Conservation (phyloP, 2,113 vertebrate genomes). For the Bambusicola thoracicus region DNA sequence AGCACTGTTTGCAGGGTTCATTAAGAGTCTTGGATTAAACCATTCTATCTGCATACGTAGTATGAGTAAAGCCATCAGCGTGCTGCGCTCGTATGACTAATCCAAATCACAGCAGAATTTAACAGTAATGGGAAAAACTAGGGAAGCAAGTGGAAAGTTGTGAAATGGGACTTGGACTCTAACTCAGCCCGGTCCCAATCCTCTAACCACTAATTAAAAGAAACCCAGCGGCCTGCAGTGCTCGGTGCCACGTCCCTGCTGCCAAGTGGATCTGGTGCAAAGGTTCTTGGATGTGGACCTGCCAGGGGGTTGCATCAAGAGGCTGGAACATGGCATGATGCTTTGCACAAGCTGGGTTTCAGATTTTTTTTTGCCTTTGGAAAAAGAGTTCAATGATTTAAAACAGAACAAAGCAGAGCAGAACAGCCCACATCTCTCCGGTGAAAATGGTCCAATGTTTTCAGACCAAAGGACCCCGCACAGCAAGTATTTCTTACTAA, state of each 20-base stretch:
- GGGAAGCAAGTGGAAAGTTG: constrained; percentile 68
- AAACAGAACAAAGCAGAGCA: constrained; percentile 32
- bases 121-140: constrained; percentile 69
- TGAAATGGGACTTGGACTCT: constrained; percentile 53
- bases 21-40: background rate
- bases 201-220: constrained; percentile 46
- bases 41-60: background rate
- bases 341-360: constrained; percentile 31
- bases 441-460: background rate
- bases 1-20: background rate
- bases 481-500: background rate
- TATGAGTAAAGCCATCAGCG: constrained; percentile 43
- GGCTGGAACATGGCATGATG: background rate
- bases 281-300: background rate
- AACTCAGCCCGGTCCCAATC: constrained; percentile 11
- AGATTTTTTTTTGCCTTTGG: constrained; percentile 5
- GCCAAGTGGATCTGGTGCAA: constrained; percentile 42
- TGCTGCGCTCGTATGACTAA: constrained; percentile 30
- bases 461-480: background rate
- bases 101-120: constrained; percentile 48
- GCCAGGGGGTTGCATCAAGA: constrained; percentile 33
- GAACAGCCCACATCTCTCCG: background rate
- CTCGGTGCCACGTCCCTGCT: background rate
- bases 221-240: background rate
- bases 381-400: constrained; percentile 1